Evolutionary conservation across 2,888 invertebrate species (phyloP), one percentile per base, ranked within the genome.

Genomic region (Megamerina dolium): DNA sequence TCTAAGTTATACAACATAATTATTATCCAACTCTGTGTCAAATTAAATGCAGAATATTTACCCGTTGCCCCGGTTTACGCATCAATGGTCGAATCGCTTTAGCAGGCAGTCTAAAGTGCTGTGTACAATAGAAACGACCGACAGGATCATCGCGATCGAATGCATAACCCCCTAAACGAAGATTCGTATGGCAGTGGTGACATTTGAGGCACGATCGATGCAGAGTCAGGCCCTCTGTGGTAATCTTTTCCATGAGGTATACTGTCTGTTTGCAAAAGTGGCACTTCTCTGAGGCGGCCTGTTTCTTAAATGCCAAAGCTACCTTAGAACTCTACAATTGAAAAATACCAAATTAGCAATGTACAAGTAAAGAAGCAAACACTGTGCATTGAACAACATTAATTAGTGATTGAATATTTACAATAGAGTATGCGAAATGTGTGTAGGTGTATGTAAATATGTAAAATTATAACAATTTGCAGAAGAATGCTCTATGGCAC

Each of bases 201-300:
- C 96, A 96, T 49, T 89, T 83, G 74, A 96, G 89, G 74, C 96
- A 96, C 33, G 87, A 85, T 45, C 93, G 81, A 73, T 96, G 95
- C 68, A 95, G 82, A 62, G 88, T 88, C 59, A 88, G 79, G 13
- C 92, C 92, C 75, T 91, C 90, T 3, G 93, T 90, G 34, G 82
- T 85, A 51, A 93, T 80, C 51, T 89, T 80, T 71, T 96, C 95
- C 76, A 95, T 92, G 20, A 95, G 80, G 70, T 96, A 96, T 41
- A 96, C 95, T 33, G 89, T 80, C 70, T 87, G 86, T 41, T 83
- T 81, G 73, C 96, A 96, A 73, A 93, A 91, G 75, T 83, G 90
- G 74, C 83, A 91, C 60, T 77, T 77, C 68, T 87, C 86, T 9
- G 84, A 84, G 42, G 79, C 80, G 45, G 80, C 79, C 66, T 81